phyloP scores from a whole-genome alignment of 2,113 vertebrate species.

The Bubalus kerabau region DNA sequence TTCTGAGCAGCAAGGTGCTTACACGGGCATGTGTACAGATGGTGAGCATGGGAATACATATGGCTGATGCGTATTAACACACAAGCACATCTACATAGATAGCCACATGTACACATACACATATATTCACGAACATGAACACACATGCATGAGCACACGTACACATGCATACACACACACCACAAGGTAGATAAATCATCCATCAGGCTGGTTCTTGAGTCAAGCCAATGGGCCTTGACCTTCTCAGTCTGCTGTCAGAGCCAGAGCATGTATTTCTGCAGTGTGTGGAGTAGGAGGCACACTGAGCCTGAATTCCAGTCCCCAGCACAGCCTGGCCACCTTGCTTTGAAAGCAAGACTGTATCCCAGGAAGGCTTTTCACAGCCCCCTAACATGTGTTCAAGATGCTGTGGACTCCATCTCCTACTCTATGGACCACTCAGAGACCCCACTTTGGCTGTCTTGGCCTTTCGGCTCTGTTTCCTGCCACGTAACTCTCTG shows the following conservation, averaged over 20 bases:
- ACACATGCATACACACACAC: not conserved
- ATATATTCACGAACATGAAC: not conserved
- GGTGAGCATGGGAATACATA: not conserved
- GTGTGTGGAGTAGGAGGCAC: not conserved
- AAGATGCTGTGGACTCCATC: not conserved
- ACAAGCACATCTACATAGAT: not conserved
- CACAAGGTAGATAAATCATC: not conserved
- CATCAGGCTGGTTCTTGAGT: not conserved
- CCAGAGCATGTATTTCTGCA: not conserved
- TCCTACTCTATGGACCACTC: not conserved
- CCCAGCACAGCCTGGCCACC: not conserved
- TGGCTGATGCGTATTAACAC: not conserved
- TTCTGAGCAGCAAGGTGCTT: not conserved
- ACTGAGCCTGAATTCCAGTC: not conserved
- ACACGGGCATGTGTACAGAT: accelerated
- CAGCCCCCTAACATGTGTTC: not conserved
- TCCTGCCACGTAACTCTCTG: not conserved
- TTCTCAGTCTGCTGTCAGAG: not conserved
- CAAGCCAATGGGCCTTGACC: not conserved
- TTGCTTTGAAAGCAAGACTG: not conserved
- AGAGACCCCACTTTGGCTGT: not conserved
- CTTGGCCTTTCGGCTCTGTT: not conserved
- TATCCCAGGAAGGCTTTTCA: not conserved
- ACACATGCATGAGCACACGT: accelerated
- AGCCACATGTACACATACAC: not conserved